Conservation (phyloP, 2,888 invertebrate species). For the Drosophila fulvimacula region DNA sequence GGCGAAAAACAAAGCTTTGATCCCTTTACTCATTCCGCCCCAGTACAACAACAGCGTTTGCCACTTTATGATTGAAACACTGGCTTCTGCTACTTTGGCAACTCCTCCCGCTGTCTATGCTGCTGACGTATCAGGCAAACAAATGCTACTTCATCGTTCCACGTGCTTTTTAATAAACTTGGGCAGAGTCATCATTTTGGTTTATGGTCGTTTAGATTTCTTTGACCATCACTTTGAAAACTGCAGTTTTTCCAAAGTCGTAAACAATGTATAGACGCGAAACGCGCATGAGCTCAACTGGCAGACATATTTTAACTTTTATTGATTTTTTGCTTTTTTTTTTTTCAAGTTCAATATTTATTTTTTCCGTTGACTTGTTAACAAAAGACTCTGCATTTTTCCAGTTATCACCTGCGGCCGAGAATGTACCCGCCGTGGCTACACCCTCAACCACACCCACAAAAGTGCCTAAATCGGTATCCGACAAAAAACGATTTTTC, state of each 20-base stretch:
- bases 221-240: conserved; percentile 62
- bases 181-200: conserved; percentile 77
- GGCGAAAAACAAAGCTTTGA: conserved; percentile 51
- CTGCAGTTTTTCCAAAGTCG: conserved; percentile 37
- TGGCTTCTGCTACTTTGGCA: conserved; percentile 22
- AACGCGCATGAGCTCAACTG: conserved; percentile 27
- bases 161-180: conserved; percentile 76
- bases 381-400: conserved; percentile 53
- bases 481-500: conserved; percentile 97
- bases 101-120: background rate
- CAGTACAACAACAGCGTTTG: conserved; percentile 32
- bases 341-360: conserved; percentile 14
- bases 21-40: conserved; percentile 17
- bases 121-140: conserved; percentile 23
- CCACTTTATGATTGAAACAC: conserved; percentile 72
- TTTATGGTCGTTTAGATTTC: conserved; percentile 72
- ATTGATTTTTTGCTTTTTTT: conserved; percentile 28
- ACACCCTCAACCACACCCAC: conserved; percentile 89
- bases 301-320: conserved; percentile 12
- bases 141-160: conserved; percentile 25
- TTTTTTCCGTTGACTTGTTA: conserved; percentile 41
- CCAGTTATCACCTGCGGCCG: conserved; percentile 66
- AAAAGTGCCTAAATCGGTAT: conserved; percentile 93
- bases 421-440: conserved; percentile 81
- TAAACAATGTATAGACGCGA: conserved; percentile 49